phyloP scores from a whole-genome alignment of 2,113 vertebrate species.

The Diphyllodes magnificus region DNA sequence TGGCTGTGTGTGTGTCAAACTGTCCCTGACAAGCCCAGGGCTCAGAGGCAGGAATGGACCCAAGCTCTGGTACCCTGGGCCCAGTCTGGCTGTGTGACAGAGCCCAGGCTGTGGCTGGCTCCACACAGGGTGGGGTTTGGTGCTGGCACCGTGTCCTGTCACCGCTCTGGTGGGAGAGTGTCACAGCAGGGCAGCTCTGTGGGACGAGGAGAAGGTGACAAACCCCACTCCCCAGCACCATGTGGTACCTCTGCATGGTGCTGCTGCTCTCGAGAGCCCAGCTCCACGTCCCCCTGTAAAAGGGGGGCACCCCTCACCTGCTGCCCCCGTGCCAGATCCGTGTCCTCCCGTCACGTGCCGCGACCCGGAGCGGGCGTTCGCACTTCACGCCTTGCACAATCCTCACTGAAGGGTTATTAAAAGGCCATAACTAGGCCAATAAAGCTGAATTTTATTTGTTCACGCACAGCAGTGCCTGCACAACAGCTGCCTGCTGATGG shows the following conservation, averaged over 20 bases:
- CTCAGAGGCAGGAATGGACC: neutral
- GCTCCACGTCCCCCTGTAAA: neutral
- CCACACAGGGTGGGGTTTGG: accelerated
- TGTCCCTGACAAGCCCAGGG: neutral
- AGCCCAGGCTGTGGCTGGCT: neutral
- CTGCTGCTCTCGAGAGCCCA: neutral
- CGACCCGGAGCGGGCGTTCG: neutral
- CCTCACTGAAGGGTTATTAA: slow-evolving; percentile 6
- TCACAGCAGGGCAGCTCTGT: accelerated
- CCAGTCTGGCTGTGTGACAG: neutral
- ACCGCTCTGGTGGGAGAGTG: accelerated
- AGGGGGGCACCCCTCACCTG: neutral
- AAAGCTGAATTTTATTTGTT: slow-evolving; percentile 8
- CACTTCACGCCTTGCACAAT: slow-evolving; percentile 10
- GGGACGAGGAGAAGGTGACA: accelerated
- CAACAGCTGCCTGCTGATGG: neutral
- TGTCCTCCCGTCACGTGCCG: accelerated
- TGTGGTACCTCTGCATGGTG: accelerated
- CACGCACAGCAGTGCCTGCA: neutral
- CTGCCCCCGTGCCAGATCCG: neutral
- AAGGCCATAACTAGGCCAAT: slow-evolving; percentile 18
- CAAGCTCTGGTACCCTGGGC: neutral
- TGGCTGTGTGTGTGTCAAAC: accelerated
- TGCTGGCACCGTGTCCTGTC: accelerated
- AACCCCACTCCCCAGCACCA: neutral